Conservation (phyloP, 2,797 vertebrate species). For the Coranthus polyacanthus region DNA sequence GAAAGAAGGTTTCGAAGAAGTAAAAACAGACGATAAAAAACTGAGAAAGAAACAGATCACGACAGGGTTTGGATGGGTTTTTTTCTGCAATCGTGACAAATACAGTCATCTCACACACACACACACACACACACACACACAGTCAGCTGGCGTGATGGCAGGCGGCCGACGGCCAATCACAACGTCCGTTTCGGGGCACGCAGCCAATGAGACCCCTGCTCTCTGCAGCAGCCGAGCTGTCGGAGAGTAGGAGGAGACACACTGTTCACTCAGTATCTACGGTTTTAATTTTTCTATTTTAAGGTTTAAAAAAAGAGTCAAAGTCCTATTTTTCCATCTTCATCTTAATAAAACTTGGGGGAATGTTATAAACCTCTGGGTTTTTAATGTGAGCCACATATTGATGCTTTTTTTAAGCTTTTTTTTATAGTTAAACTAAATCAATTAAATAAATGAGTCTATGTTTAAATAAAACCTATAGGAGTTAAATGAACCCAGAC, state of each 20-base stretch:
- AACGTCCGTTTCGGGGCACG: conserved; percentile 49
- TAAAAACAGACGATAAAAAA: neutral
- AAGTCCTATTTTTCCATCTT: too few relatives aligned
- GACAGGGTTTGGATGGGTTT: conserved; percentile 23
- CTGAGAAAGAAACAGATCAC: neutral
- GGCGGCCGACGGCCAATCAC: conserved; percentile 69
- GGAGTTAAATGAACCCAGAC: too few relatives aligned
- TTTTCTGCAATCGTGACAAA: conserved; percentile 33
- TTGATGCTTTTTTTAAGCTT: too few relatives aligned
- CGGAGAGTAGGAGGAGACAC: conserved; percentile 53
- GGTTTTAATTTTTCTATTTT: conserved; percentile 3
- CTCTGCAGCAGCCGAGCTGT: conserved; percentile 66
- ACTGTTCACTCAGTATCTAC: neutral
- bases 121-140: conserved; percentile 27
- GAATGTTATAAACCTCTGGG: too few relatives aligned
- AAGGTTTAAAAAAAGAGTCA: neutral
- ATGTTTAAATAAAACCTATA: too few relatives aligned
- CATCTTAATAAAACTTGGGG: too few relatives aligned
- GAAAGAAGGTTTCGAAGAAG: too few relatives aligned
- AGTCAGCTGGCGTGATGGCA: conserved; percentile 64
- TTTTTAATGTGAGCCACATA: too few relatives aligned
- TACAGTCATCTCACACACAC: conserved; percentile 23
- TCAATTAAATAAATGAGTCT: too few relatives aligned
- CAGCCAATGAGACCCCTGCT: conserved; percentile 73
- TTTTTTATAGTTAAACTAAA: too few relatives aligned